phyloP scores from a whole-genome alignment of 2,797 vertebrate species.

The Gallinago stenura region DNA sequence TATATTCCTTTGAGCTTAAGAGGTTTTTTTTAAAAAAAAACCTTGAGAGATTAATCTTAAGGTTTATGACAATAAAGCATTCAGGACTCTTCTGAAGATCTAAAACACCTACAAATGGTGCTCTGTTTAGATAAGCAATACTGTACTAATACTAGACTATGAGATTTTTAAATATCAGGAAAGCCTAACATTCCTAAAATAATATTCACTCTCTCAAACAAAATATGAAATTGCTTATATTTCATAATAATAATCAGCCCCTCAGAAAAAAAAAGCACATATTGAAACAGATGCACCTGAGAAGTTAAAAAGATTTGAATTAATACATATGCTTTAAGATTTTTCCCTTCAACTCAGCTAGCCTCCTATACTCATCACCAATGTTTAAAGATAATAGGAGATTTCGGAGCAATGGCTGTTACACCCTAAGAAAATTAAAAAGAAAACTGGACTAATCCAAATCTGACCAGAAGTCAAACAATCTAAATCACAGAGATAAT shows the following conservation, averaged over 20 bases:
- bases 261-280: background rate
- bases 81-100: background rate
- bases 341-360: background rate
- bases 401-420: background rate
- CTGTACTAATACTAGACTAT: background rate
- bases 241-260: background rate
- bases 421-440: background rate
- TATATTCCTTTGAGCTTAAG: background rate
- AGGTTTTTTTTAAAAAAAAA: background rate
- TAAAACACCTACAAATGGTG: background rate
- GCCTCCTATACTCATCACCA: background rate
- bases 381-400: background rate
- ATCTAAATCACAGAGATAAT: background rate
- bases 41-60: background rate
- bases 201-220: background rate
- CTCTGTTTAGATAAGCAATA: background rate
- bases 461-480: background rate
- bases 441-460: background rate
- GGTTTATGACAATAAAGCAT: background rate
- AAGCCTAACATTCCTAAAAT: background rate
- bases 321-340: background rate
- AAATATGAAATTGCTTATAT: background rate
- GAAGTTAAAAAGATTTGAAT: background rate
- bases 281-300: background rate
- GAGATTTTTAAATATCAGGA: background rate